Evolutionary conservation across 1,140 invertebrate genomes (phyloP), one percentile per base, ranked within the genome.

Genomic region (Macrocentrus cingulum): DNA sequence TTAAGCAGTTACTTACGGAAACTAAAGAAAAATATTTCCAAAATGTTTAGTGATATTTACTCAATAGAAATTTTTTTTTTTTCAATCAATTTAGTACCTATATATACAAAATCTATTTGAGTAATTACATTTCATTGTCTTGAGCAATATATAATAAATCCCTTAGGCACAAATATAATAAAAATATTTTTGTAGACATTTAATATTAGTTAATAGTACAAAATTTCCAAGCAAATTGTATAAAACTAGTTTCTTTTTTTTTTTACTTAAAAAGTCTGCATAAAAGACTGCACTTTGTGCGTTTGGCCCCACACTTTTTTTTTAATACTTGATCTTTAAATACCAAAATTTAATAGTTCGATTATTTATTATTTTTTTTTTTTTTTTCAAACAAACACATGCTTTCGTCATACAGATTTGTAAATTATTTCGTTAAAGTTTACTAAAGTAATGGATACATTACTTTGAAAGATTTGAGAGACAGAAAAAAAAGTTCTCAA

Each of bases 121-220:
- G 50, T 52, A 39, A 37, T 52, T 52, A 23, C 34, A 52, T 41
- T 7, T 36, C 19, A 41, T 20, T 15, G n/a, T 41, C 20, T 52
- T 52, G 50, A 52, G 50, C 50, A 52, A 22, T 52, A 52, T 19
- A 51, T n/a, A n/a, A 37, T 41, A 18, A 39, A 36, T 25, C 50
- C 41, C 50, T 49, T 52, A 52, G 50, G 50, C 50, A 52, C 50
- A 37, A 39, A 8, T 8, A 52, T 2, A 41, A 52, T 22, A 1
- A 1, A 52, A 52, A 37, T 39, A 2, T 20, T 41, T 51, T 19
- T 8, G 23, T 39, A 39, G 3, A 39, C 15, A 39, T 15, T 34
- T 34, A 7, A 6, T 34, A 11, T 34, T 11, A 34, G n/a, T n/a
- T n/a, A 29, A 4, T 29, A 9, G 25, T 29, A 29, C 4, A 29